Evolutionary conservation across 2,797 vertebrate genomes (phyloP).

Genomic region (Amphiprion clarkii): DNA sequence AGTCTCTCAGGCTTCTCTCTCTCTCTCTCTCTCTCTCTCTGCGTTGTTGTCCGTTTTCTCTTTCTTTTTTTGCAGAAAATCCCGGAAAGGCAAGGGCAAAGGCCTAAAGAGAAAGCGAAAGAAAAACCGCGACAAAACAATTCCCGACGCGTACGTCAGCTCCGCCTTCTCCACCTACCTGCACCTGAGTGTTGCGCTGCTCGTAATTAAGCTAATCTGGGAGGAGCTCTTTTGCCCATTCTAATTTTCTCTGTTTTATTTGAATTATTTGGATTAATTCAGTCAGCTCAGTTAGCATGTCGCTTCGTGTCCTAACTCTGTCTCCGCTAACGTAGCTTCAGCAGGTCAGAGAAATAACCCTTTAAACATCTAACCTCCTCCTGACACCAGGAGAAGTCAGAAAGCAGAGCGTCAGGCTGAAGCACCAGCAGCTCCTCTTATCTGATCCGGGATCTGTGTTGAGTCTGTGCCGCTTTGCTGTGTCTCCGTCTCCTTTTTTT

Average conservation of each 20-base stretch:
- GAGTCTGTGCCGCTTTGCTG: constrained; percentile 81
- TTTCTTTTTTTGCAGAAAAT: constrained; percentile 94
- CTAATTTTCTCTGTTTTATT: constrained; percentile 69
- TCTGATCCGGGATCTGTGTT: constrained; percentile 80
- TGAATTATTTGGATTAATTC: constrained; percentile 34
- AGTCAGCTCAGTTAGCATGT: constrained; percentile 71
- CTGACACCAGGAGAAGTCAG: too few relatives aligned
- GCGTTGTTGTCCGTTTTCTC: constrained; percentile 81
- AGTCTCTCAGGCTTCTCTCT: constrained; percentile 74
- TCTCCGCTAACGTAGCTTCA: constrained; percentile 52
- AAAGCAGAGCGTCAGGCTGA: constrained; percentile 46
- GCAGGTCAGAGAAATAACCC: constrained; percentile 27
- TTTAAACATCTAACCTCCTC: constrained; percentile 48
- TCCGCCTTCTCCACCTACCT: constrained; percentile 85
- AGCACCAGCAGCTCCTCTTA: constrained; percentile 75
- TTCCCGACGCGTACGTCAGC: constrained; percentile 88
- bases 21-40: constrained; percentile 87
- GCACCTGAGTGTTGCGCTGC: constrained; percentile 85
- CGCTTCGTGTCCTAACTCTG: constrained; percentile 68
- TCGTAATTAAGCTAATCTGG: constrained; percentile 85
- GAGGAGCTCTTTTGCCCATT: constrained; percentile 84
- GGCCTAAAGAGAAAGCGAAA: constrained; percentile 99
- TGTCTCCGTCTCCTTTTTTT: constrained; percentile 80
- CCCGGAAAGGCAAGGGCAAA: constrained; percentile 95
- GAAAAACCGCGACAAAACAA: constrained; percentile 95